Evolutionary conservation across 1,140 invertebrate species (phyloP).

Genomic region (Drosophila lini): DNA sequence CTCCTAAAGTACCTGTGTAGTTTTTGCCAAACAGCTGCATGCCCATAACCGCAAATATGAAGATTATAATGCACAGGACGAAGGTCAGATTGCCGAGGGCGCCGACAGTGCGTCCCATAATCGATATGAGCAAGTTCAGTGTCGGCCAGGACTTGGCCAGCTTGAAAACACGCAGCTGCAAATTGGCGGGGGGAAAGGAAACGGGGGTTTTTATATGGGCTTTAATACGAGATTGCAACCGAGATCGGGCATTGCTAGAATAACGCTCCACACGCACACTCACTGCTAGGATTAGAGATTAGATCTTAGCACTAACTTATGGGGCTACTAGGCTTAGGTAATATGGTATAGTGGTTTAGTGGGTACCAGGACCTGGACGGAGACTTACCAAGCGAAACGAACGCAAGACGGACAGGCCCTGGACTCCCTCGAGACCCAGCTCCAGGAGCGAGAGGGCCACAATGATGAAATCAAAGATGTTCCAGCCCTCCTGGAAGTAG

Average conservation of each 20-base stretch:
- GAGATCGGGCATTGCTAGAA: background rate
- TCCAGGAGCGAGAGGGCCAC: constrained; percentile 97
- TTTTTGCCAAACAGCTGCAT: constrained; percentile 99
- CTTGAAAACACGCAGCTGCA: constrained; percentile 99
- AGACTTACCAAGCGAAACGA: constrained; percentile 98
- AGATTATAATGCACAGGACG: constrained; percentile 98
- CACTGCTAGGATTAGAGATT: constrained; percentile 23
- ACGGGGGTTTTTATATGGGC: constrained; percentile 6
- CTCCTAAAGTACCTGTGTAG: constrained; percentile 89
- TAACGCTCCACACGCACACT: background rate
- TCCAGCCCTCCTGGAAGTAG: constrained; percentile 99
- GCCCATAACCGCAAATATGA: constrained; percentile 99
- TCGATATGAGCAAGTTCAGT: constrained; percentile 98
- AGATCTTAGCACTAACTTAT: constrained; percentile 34
- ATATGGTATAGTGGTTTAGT: background rate
- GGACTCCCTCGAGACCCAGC: constrained; percentile 95
- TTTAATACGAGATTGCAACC: background rate
- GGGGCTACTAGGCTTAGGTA: constrained; percentile 3
- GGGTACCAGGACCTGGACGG: background rate
- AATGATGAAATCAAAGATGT: constrained; percentile 99
- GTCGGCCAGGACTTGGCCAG: constrained; percentile 99
- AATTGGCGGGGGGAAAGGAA: constrained; percentile 67
- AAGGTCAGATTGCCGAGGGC: constrained; percentile 99
- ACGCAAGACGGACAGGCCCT: constrained; percentile 97
- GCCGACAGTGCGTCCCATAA: constrained; percentile 99